phyloP scores from a whole-genome alignment of 2,797 vertebrate genomes.

The Epinephelus awoara region DNA sequence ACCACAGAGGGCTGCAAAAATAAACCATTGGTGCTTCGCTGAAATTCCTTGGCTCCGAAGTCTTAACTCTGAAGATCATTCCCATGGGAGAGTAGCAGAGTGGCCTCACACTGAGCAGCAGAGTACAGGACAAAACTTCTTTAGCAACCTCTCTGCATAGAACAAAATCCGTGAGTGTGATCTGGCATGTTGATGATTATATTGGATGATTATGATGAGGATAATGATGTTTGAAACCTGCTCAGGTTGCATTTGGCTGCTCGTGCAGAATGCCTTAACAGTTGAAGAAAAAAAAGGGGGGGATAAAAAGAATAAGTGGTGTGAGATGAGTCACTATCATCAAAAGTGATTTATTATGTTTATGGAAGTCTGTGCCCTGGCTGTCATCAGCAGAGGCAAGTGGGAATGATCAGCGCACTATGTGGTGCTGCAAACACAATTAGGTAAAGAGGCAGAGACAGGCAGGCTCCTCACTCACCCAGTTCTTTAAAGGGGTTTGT shows the following conservation, averaged over 20 bases:
- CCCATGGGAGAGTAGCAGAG: constrained; percentile 61
- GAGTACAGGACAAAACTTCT: constrained; percentile 21
- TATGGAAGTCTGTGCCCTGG: constrained; percentile 59
- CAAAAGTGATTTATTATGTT: constrained; percentile 79
- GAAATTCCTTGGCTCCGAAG: constrained; percentile 65
- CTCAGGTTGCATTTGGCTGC: constrained; percentile 60
- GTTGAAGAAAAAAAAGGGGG: constrained; percentile 29
- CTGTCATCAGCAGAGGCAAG: constrained; percentile 69
- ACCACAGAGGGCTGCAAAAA: constrained; percentile 77
- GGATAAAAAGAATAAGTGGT: constrained; percentile 15
- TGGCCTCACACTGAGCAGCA: constrained; percentile 58
- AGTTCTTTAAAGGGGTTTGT: constrained; percentile 44
- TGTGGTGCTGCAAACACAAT: constrained; percentile 61
- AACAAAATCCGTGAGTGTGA: constrained; percentile 34
- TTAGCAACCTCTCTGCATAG: neutral
- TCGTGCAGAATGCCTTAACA: constrained; percentile 19
- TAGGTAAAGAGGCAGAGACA: constrained; percentile 60
- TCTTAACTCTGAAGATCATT: constrained; percentile 56
- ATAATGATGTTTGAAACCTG: constrained; percentile 58
- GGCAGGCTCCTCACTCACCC: constrained; percentile 50
- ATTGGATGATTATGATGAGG: constrained; percentile 36
- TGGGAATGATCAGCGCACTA: constrained; percentile 53
- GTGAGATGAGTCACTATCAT: constrained; percentile 65
- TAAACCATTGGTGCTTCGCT: constrained; percentile 72
- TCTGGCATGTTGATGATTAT: constrained; percentile 38